phyloP scores from a whole-genome alignment of 2,888 invertebrate genomes.

The Arenicola marina region DNA sequence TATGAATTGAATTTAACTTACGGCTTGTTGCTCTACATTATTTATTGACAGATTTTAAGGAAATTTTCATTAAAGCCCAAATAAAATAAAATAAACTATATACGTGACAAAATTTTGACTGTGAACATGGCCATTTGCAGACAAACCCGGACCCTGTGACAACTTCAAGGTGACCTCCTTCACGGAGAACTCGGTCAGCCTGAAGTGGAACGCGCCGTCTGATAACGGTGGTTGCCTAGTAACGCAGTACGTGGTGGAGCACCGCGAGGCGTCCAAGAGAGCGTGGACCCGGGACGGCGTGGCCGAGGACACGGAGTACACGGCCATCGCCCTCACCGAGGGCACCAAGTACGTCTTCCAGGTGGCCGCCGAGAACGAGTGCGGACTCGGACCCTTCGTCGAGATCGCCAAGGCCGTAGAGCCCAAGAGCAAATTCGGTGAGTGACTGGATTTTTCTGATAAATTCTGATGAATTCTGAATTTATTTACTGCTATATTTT shows the following conservation, averaged over 20 bases:
- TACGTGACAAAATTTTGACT: too few relatives aligned
- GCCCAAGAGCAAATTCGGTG: slow-evolving; percentile 30
- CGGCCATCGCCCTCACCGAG: slow-evolving; percentile 12
- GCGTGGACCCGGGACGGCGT: slow-evolving; percentile 2
- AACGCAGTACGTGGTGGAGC: slow-evolving; percentile 38
- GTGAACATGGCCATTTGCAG: slow-evolving; percentile 13
- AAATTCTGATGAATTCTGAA: not conserved
- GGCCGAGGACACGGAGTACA: slow-evolving; percentile 10
- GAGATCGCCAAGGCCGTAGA: slow-evolving; percentile 50
- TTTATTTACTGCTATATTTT: too few relatives aligned
- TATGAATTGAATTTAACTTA: not conserved
- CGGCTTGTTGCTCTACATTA: not conserved
- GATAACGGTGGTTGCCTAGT: slow-evolving; percentile 36
- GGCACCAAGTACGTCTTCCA: slow-evolving; percentile 20
- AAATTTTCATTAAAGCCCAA: too few relatives aligned
- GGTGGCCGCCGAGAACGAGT: slow-evolving; percentile 63
- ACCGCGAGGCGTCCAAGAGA: slow-evolving; percentile 18
- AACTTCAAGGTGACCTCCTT: slow-evolving; percentile 29
- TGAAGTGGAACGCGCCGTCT: slow-evolving; percentile 68
- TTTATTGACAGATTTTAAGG: too few relatives aligned
- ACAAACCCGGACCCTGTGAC: slow-evolving; percentile 39
- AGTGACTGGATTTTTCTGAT: not conserved
- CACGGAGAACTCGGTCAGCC: slow-evolving; percentile 23
- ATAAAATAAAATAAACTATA: too few relatives aligned
- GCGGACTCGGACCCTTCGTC: slow-evolving; percentile 72